These are phyloP conservation scores for Psix sp. DNA, from an alignment of 1,140 invertebrate species.

Conservation along the genomic window DNA sequence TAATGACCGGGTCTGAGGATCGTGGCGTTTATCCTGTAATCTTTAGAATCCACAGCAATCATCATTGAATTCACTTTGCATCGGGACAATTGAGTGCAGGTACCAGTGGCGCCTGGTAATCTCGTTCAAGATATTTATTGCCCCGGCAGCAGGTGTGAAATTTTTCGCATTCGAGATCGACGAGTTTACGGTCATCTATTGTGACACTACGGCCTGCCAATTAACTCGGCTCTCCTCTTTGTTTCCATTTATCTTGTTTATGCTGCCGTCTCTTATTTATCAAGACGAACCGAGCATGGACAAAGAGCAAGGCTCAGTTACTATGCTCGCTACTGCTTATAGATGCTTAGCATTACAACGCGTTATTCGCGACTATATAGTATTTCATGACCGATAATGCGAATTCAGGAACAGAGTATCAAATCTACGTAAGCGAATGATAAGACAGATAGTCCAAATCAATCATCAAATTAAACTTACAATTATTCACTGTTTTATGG, in stretches of 20 bases:
- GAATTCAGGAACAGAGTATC: slow-evolving; percentile 5
- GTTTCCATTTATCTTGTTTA: slow-evolving; percentile 24
- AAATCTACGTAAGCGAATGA: slow-evolving; percentile 5
- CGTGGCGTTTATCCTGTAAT: slow-evolving; percentile 1
- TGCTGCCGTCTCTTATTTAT: slow-evolving; percentile 31
- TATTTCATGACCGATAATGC: slow-evolving; percentile 29
- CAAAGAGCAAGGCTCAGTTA: slow-evolving; percentile 29
- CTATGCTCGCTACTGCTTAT: slow-evolving; percentile 10
- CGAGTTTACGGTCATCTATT: slow-evolving; percentile 6
- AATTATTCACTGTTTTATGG: too few species aligned
- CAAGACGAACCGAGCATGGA: slow-evolving; percentile 3
- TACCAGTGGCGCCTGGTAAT: slow-evolving; percentile 5
- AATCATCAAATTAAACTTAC: too few species aligned
- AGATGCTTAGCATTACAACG: slow-evolving; percentile 15
- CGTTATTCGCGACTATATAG: slow-evolving; percentile 12
- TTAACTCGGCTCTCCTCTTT: slow-evolving; percentile 25
- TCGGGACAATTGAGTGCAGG: slow-evolving; percentile 7
- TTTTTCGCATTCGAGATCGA: slow-evolving; percentile 7
- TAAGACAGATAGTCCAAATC: slow-evolving; percentile 8
- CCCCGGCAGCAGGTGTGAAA: slow-evolving; percentile 1
- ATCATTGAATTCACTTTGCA: slow-evolving; percentile 6
- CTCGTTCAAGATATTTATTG: slow-evolving; percentile 16
- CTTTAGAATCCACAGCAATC: slow-evolving; percentile 3
- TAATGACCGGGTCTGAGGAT: too few species aligned
- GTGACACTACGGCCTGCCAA: slow-evolving; percentile 6